Evolutionary conservation across 30 jellyfish, hydroid and myxozoan species (phyloP), one percentile per base, ranked within the genome.

Genomic region (Aurelia sp.): DNA sequence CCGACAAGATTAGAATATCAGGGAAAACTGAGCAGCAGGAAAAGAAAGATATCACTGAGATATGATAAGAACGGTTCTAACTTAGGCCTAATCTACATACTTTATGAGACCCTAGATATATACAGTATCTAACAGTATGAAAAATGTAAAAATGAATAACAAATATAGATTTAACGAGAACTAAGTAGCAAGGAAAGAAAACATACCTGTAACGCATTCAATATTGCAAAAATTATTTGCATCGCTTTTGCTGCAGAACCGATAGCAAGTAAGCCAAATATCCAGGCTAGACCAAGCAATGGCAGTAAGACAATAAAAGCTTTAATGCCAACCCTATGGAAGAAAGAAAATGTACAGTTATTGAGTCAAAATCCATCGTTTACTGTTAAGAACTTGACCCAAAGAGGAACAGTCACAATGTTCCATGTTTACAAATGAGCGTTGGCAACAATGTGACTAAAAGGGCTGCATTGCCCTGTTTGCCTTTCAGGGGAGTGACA

Each of bases 241-340:
- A 86, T 67, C 1, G 89, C 37, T 35, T 62, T 74, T 4, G 95
- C 77, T 4, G 89, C 95, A 11, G 85, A 66, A 55, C 87, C 87
- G 19, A 86, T 69, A 33, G 95, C 95, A 59, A 76, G 73, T 30
- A 86, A 33, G 8, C 95, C 95, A 67, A 73, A 20, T 3, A 86
- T 37, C 95, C 95, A 86, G 13, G 95, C 47, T 41, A 86, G 41
- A 9, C 95, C 95, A 27, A 86, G 89, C 80, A 86, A 47, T 0
- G 95, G 95, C 59, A 74, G 41, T 22, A 86, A 78, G 7, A 76
- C 71, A 5, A 71, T 57, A 15, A 76, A 31, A 13, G 95, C 89
- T 75, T 86, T 86, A 48, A 76, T 76, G 30, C 89, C 89, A 68
- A 71, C 67, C 44, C 95, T 86, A 33, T 8, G 53, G 48, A 52